A percentile compares a stretch with the other conserved stretches of the same genome.
phyloP scores from a whole-genome alignment of 2,888 invertebrate genomes.

The Lottia gigantea region DNA sequence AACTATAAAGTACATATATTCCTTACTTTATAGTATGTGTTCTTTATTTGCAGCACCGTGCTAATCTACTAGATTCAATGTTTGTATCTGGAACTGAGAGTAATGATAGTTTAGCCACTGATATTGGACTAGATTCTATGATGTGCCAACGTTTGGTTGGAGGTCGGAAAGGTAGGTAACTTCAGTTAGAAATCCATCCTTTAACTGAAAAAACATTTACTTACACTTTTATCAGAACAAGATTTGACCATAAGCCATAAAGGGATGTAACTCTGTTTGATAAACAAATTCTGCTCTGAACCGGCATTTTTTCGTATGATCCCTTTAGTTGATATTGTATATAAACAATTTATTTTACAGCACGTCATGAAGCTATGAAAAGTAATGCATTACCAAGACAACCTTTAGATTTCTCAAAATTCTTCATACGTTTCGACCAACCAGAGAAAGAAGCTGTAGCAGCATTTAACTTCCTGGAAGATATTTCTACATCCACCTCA shows the following conservation, averaged over 20 bases:
- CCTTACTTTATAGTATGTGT: too few species aligned
- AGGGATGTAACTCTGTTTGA: too few species aligned
- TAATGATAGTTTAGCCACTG: slow-evolving; percentile 56
- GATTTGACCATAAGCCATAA: too few species aligned
- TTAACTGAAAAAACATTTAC: too few species aligned
- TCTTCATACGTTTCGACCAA: slow-evolving; percentile 48
- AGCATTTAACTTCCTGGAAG: slow-evolving; percentile 55
- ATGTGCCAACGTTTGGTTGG: slow-evolving; percentile 54
- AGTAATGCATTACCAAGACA: slow-evolving; percentile 28
- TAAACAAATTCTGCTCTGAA: too few species aligned
- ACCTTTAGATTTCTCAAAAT: slow-evolving; percentile 41
- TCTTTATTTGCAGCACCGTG: slow-evolving; percentile 31
- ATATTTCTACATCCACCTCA: slow-evolving; percentile 39
- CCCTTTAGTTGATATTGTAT: too few species aligned
- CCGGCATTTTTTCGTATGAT: too few species aligned
- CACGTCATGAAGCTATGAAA: slow-evolving; percentile 32
- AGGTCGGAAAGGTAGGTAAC: slow-evolving; percentile 38
- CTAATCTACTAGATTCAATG: slow-evolving; percentile 41
- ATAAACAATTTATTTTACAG: slow-evolving; percentile 24
- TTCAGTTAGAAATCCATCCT: not conserved
- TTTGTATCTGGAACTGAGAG: slow-evolving; percentile 46
- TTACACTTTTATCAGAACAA: too few species aligned
- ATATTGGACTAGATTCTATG: slow-evolving; percentile 58
- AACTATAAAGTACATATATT: too few species aligned
- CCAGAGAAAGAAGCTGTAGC: slow-evolving; percentile 54